Evolutionary conservation across 2,113 vertebrate species (phyloP), one percentile per base, ranked within the genome.

Genomic region (Ibidorhyncha struthersii): DNA sequence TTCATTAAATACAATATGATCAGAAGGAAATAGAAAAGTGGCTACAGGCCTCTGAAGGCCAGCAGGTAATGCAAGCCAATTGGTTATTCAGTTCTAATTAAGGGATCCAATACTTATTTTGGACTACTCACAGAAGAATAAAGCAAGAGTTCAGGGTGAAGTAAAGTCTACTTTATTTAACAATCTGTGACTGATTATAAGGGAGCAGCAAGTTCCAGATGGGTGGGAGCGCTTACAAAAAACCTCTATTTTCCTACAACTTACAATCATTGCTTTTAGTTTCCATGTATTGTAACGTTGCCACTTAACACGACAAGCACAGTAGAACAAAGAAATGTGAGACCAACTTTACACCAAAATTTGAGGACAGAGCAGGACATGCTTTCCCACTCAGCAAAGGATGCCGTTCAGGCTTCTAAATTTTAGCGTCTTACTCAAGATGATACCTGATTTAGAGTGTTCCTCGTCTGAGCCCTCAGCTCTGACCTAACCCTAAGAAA

Each of bases 141-240:
- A 94, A 97, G 89, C 29, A 20, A 69, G 86, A 82, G 89, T 94
- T 97, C 84, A 80, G 84, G 82, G 89, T 93, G 87, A 96, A 95
- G 86, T 23, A 58, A 91, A 96, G 82, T 80, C 66, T 77, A 91
- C 84, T 95, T 94, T 73, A 96, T 97, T 97, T 96, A 96, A 93
- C 94, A 97, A 93, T 95, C 91, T 97, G 94, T 90, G 84, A 93
- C 93, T 97, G 94, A 97, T 97, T 97, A 95, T 87, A 96, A 97
- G 86, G 96, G 96, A 96, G 94, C 78, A 95, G 95, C 94, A 95
- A 97, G 84, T 96, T 95, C 93, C 93, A 97, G 89, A 96, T 91
- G 94, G 95, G 95, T 97, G 93, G 96, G 97, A 97, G 93, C 63
- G 82, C 93, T 95, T 67, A 90, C 66, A 94, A 94, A 96, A 83